Evolutionary conservation across 2,888 invertebrate species (phyloP).

Genomic region (Diaperis boleti): DNA sequence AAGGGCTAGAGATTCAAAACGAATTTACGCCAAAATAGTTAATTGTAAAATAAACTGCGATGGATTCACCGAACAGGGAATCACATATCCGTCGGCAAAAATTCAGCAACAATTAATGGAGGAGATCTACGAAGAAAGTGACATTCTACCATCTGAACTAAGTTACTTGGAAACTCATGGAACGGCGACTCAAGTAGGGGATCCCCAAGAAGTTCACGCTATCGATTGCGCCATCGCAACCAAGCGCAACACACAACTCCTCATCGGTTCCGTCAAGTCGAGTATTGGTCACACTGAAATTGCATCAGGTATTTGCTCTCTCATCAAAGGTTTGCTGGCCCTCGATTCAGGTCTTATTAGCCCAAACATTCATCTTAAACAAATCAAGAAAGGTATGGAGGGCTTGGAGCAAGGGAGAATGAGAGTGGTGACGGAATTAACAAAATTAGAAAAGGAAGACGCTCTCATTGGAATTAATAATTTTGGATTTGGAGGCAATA

Average conservation of each 20-base stretch:
- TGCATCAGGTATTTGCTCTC: conserved; percentile 83
- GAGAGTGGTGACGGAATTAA: conserved; percentile 68
- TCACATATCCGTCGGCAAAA: conserved; percentile 64
- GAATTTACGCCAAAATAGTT: conserved; percentile 65
- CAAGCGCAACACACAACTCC: conserved; percentile 76
- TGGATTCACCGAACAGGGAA: conserved; percentile 63
- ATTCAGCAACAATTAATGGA: conserved; percentile 73
- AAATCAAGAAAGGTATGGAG: conserved; percentile 58
- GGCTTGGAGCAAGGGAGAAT: conserved; percentile 32
- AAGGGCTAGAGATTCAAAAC: conserved; percentile 67
- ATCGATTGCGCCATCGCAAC: conserved; percentile 84
- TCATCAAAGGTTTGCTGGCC: conserved; percentile 69
- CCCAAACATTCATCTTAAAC: conserved; percentile 70
- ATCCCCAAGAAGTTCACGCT: conserved; percentile 90
- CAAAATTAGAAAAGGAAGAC: conserved; percentile 66
- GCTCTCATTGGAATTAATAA: conserved; percentile 73
- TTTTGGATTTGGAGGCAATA: conserved; percentile 76
- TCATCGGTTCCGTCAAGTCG: conserved; percentile 92
- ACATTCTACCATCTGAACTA: conserved; percentile 76
- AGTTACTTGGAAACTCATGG: conserved; percentile 91
- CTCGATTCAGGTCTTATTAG: conserved; percentile 67
- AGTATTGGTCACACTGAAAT: conserved; percentile 95
- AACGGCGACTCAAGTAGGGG: conserved; percentile 86
- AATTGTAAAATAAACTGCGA: conserved; percentile 62
- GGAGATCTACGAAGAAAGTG: conserved; percentile 78